phyloP scores from a whole-genome alignment of 1,140 invertebrate species.

The Eulimnadia texana region DNA sequence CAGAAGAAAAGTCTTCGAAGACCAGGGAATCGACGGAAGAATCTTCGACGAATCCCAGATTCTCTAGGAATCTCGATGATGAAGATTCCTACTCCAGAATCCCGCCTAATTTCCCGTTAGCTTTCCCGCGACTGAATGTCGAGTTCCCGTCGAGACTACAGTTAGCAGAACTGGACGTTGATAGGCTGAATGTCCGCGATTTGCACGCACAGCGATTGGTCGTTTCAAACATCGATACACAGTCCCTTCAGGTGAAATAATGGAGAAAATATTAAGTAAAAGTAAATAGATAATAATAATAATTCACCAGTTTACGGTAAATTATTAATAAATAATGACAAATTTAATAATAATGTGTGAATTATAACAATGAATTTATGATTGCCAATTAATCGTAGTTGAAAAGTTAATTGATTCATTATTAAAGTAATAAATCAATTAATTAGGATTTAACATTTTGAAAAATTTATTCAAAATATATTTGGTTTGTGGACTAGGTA shows the following conservation, averaged over 20 bases:
- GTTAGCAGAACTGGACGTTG: constrained; percentile 57
- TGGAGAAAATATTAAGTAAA: not conserved
- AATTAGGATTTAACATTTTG: too few species aligned
- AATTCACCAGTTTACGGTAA: not conserved
- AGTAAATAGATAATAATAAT: not conserved
- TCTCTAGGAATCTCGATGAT: not conserved
- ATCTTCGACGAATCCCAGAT: not conserved
- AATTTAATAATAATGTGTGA: not conserved
- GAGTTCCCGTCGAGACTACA: constrained; percentile 36
- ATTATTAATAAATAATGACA: not conserved
- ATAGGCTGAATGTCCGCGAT: constrained; percentile 54
- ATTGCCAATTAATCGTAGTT: not conserved
- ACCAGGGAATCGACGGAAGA: not conserved
- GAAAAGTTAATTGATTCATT: too few species aligned
- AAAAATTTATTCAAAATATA: too few species aligned
- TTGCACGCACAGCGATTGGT: constrained; percentile 57
- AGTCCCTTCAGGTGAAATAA: constrained; percentile 48
- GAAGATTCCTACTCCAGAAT: constrained; percentile 1
- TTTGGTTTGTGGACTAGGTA: too few species aligned
- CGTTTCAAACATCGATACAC: constrained; percentile 60
- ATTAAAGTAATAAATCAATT: too few species aligned
- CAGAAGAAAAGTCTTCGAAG: not conserved
- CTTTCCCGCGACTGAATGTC: constrained; percentile 10
- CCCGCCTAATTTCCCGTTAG: not conserved
- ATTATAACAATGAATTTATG: not conserved